These are phyloP conservation scores for Leptinotarsa haldemani DNA, from an alignment of 2,888 invertebrate genomes.

Conservation along the genomic window DNA sequence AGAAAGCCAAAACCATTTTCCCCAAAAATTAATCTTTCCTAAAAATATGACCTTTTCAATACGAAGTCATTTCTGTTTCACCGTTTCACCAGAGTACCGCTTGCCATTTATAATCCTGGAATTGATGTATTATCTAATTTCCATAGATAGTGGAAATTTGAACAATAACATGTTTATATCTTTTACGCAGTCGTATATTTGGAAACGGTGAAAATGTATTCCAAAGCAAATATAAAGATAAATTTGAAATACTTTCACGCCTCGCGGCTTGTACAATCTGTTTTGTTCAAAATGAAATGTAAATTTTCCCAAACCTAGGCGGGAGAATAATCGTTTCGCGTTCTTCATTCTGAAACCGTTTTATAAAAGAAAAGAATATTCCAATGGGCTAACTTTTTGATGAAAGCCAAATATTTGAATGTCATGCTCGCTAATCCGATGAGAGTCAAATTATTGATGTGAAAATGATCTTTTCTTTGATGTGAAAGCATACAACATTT, in stretches of 20 bases:
- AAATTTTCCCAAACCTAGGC: background rate
- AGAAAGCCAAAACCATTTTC: no score
- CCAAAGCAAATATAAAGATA: background rate
- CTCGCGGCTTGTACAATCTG: background rate
- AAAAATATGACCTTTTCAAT: no score
- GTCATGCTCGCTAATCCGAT: background rate
- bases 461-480: background rate
- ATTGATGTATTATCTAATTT: background rate
- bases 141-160: slow-evolving; percentile 12
- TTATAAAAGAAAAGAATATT: background rate
- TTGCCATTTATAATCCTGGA: background rate
- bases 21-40: no score
- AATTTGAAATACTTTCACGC: background rate
- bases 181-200: background rate
- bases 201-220: background rate
- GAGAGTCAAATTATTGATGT: background rate
- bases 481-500: no score
- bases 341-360: background rate
- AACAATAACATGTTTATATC: background rate
- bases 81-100: background rate
- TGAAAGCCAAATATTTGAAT: background rate
- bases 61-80: background rate
- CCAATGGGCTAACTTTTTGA: background rate
- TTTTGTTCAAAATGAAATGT: background rate
- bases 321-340: background rate